Base-by-base conservation (phyloP, 2,113 vertebrate species). In the Glareola pratincola region DNA sequence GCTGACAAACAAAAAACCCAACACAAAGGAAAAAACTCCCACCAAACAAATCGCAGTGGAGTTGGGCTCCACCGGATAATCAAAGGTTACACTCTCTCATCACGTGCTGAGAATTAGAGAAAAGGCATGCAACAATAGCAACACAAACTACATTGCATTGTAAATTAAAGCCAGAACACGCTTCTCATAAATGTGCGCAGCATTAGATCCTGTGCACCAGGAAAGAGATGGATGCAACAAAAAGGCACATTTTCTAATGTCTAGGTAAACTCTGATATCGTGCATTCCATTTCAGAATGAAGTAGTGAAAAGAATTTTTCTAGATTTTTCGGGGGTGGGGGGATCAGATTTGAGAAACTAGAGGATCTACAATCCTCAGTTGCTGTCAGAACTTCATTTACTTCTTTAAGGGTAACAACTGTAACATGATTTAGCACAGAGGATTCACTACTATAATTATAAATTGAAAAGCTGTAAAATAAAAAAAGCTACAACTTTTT, bases 201-300 rank as follows among this genome's bases (percentile, higher is more conserved):
- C 45, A 15, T n/a, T 13, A 47, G 12, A 17, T 30, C 36, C 48
- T 3, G 7, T 1, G 1, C n/a, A 39, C 51, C 8, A 5, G 23
- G 43, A 54, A 30, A 67, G n/a, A 39, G 27, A 72, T 8, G 6
- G 32, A 62, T 23, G 16, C n/a, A 37, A 30, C 32, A 78, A 30
- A 56, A 67, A 56, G 29, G 6, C 41, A 79, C 13, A 24, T 51
- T 60, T 51, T 26, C 54, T 30, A 39, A 4, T 3, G 17, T 39
- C 73, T 37, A 53, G 12, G 30, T 75, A 39, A 84, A 53, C 18
- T 56, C 29, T 14, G 15, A 12, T 15, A 57, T 32, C 29, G 37
- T 6, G 0, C 9, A 47, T 26, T 77, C 37, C 29, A 21, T 14
- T 85, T 45, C 37, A 47, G 45, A 73, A 73, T 23, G 5, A 85